These are phyloP conservation scores for Cataglyphis livida DNA, from an alignment of 2,888 invertebrate species.

Conservation along the genomic window DNA sequence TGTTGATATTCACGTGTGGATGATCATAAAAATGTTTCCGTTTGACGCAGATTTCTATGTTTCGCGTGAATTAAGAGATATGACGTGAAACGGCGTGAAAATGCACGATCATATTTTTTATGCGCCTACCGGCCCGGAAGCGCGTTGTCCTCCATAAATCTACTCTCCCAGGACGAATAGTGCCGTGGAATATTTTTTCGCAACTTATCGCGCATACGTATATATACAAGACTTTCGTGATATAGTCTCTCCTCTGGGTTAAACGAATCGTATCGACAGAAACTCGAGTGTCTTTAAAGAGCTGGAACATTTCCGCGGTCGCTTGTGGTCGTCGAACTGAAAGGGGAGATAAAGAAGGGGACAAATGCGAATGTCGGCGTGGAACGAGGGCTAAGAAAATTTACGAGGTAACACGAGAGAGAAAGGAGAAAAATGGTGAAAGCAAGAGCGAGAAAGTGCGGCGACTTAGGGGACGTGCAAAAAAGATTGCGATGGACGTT, in stretches of 20 bases:
- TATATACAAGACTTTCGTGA: conserved; percentile 1
- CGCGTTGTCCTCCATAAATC: conserved; percentile 35
- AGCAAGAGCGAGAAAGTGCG: conserved; percentile 17
- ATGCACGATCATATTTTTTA: conserved; percentile 39
- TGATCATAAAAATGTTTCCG: neutral
- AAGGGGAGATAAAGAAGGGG: conserved; percentile 67
- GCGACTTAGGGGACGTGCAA: conserved; percentile 28
- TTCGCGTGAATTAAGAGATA: conserved; percentile 39
- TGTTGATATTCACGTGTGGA: conserved; percentile 5
- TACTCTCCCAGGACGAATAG: conserved; percentile 4
- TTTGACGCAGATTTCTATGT: conserved; percentile 15
- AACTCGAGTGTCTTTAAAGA: conserved; percentile 65
- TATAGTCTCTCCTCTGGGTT: conserved; percentile 50
- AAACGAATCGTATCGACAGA: conserved; percentile 70
- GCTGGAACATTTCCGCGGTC: conserved; percentile 54
- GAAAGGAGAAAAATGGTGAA: neutral
- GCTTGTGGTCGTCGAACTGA: conserved; percentile 62
- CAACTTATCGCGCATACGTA: conserved; percentile 19
- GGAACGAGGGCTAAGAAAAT: conserved; percentile 49
- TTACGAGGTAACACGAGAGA: conserved; percentile 43
- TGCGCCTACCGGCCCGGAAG: conserved; percentile 14
- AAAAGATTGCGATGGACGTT: conserved; percentile 41
- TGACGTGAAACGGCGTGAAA: conserved; percentile 29
- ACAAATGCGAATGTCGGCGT: conserved; percentile 50
- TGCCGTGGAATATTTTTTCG: conserved; percentile 13